These are phyloP conservation scores for Lithosia quadra DNA, from an alignment of 2,888 invertebrate genomes.

Conservation along the genomic window DNA sequence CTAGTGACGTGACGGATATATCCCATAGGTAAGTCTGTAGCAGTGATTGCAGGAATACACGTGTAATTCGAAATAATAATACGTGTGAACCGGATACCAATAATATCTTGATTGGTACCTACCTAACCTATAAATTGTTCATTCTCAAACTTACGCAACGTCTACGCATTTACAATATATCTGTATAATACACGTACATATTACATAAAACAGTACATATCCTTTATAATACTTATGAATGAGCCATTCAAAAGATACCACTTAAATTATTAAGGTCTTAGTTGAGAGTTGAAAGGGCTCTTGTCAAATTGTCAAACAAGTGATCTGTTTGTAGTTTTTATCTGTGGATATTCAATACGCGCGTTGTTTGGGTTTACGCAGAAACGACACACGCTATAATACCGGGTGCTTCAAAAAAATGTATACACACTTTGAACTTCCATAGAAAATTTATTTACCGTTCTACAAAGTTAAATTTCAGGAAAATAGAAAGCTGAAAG, in stretches of 20 bases:
- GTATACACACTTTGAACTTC: too few relatives aligned
- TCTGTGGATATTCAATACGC: slow-evolving; percentile 6
- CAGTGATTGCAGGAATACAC: neutral
- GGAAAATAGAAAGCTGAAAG: too few relatives aligned
- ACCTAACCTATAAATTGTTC: neutral
- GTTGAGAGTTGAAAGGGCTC: neutral
- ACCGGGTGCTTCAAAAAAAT: too few relatives aligned
- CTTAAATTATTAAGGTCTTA: neutral
- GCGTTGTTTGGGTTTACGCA: slow-evolving; percentile 4
- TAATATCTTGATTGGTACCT: neutral
- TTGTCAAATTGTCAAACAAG: slow-evolving; percentile 9
- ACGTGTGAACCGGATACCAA: neutral
- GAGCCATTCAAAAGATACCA: neutral
- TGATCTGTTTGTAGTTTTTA: slow-evolving; percentile 8
- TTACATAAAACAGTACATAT: neutral
- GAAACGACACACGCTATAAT: neutral
- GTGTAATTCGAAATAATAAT: neutral
- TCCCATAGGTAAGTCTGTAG: neutral
- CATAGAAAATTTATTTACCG: too few relatives aligned
- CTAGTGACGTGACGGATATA: neutral
- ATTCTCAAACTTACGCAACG: neutral
- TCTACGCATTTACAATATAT: neutral
- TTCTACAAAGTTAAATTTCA: too few relatives aligned
- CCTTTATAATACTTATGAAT: neutral
- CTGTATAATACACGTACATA: neutral